A percentile compares a stretch with the other conserved stretches of the same genome.
These are phyloP conservation scores for Venusia cambrica DNA, from an alignment of 2,888 invertebrate species.

Conservation along the genomic window DNA sequence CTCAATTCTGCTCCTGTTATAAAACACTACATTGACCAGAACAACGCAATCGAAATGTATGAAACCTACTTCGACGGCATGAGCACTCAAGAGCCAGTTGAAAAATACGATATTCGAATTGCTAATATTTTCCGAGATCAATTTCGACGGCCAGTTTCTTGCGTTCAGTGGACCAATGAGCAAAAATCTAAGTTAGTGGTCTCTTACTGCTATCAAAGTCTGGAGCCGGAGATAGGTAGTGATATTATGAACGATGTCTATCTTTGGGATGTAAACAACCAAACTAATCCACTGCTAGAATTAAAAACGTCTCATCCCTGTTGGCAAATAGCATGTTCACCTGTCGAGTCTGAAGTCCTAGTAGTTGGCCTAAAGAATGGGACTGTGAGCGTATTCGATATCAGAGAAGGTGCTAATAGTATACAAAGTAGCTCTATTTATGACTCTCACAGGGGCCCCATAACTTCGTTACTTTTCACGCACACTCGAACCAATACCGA, in stretches of 20 bases:
- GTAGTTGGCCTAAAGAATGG: slow-evolving; percentile 63
- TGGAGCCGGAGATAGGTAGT: slow-evolving; percentile 26
- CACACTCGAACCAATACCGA: slow-evolving; percentile 83
- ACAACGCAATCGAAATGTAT: slow-evolving; percentile 90
- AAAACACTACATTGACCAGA: slow-evolving; percentile 86
- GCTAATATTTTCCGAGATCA: slow-evolving; percentile 86
- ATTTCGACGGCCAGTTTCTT: slow-evolving; percentile 72
- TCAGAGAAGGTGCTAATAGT: slow-evolving; percentile 86
- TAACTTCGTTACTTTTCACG: slow-evolving; percentile 81
- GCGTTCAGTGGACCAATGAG: slow-evolving; percentile 87
- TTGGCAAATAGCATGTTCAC: slow-evolving; percentile 66
- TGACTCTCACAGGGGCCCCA: slow-evolving; percentile 72
- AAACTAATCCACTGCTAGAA: slow-evolving; percentile 52
- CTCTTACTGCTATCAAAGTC: slow-evolving; percentile 75
- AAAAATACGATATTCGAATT: slow-evolving; percentile 80
- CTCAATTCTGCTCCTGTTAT: slow-evolving; percentile 77
- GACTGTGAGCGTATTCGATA: slow-evolving; percentile 84
- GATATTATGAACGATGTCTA: slow-evolving; percentile 74
- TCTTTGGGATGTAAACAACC: slow-evolving; percentile 84
- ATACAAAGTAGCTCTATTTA: slow-evolving; percentile 84
- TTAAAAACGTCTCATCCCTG: slow-evolving; percentile 53
- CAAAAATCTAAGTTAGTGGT: slow-evolving; percentile 83
- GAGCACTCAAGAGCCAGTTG: slow-evolving; percentile 70
- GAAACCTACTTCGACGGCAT: slow-evolving; percentile 85
- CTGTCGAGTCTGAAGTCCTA: slow-evolving; percentile 50